A percentile compares a stretch with the other conserved stretches of the same genome.
These are phyloP conservation scores for Antedon mediterranea DNA, from an alignment of 53 echinoderm and acorn worm genomes.

Conservation along the genomic window DNA sequence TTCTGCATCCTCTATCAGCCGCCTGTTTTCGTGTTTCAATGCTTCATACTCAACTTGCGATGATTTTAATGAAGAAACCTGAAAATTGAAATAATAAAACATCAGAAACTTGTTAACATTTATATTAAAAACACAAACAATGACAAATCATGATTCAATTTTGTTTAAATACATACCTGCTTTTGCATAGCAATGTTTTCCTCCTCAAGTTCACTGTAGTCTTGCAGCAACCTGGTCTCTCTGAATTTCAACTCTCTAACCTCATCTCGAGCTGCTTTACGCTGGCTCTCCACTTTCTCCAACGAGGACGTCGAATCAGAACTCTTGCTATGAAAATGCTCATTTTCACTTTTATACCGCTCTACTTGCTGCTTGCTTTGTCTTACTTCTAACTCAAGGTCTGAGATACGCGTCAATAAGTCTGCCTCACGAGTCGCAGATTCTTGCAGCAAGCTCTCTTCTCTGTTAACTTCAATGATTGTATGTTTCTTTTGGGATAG, in stretches of 20 bases:
- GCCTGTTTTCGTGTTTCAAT: conserved; percentile 78
- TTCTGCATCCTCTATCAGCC: conserved; percentile 73
- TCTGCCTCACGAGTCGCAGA: conserved; percentile 77
- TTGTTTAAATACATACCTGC: conserved; percentile 32
- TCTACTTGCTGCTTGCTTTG: conserved; percentile 40
- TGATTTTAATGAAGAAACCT: conserved; percentile 86
- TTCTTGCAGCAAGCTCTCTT: conserved; percentile 76
- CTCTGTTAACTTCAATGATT: conserved; percentile 60
- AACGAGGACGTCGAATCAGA: conserved; percentile 26
- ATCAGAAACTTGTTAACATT: too few relatives aligned
- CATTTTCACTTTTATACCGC: conserved; percentile 67
- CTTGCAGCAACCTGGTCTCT: conserved; percentile 70
- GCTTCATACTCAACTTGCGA: conserved; percentile 93
- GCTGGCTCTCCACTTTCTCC: conserved; percentile 52
- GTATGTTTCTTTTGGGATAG: conserved; percentile 55
- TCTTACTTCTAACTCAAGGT: conserved; percentile 72
- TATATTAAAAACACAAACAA: too few relatives aligned
- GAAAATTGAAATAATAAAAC: background rate
- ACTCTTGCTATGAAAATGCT: conserved; percentile 47
- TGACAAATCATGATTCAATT: too few relatives aligned
- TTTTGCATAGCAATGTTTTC: conserved; percentile 97
- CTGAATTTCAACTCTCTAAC: conserved; percentile 71
- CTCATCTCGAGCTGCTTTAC: conserved; percentile 69
- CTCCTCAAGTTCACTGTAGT: conserved; percentile 96
- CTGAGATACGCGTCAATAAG: conserved; percentile 49